Evolutionary conservation across 37 sponge, comb jelly and placozoan species (phyloP), one percentile per base, ranked within the genome.

Genomic region (Spongilla lacustris): DNA sequence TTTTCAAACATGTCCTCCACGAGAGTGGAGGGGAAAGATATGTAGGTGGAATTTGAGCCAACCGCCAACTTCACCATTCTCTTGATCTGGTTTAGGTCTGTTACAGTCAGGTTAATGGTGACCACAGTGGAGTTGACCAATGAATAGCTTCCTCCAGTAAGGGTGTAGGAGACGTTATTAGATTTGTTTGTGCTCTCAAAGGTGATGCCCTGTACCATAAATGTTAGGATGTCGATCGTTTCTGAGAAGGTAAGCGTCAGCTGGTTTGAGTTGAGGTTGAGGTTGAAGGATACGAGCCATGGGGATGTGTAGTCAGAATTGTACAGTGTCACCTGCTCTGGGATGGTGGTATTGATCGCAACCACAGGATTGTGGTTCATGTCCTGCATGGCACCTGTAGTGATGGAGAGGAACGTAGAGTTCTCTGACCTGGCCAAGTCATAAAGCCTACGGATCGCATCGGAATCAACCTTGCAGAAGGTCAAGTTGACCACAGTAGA

Each of bases 1-100:
- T 97, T 97, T 14, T 48, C 88, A 88, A 88, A 88, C 93, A 96
- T 92, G 83, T 97, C 95, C 41, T 49, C 50, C 26, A 97, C 75
- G 13, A 94, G 78, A 0, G 41, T 34, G 2, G 67, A 30, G 17
- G 91, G 69, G 66, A 93, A 74, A 10, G 91, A 79, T 50, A 97
- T 80, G 69, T 68, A 97, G 13, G 97, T 94, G 9, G 85, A 69
- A 23, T 73, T 68, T 66, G 69, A 21, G 30, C 69, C 36, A 30
- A 78, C 74, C 28, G 88, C 93, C 29, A 97, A 83, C 0, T 71
- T 49, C 8, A 75, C 79, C 48, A 92, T 76, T 26, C 89, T 76
- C 73, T 91, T 94, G 41, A 97, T 73, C 73, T 85, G 75, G 74
- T 97, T 97, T 26, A 48, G 23, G 69, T 97, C 97, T 4, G 79